These are phyloP conservation scores for Microtus pennsylvanicus DNA, from an alignment of 2,113 vertebrate genomes.

Conservation along the genomic window DNA sequence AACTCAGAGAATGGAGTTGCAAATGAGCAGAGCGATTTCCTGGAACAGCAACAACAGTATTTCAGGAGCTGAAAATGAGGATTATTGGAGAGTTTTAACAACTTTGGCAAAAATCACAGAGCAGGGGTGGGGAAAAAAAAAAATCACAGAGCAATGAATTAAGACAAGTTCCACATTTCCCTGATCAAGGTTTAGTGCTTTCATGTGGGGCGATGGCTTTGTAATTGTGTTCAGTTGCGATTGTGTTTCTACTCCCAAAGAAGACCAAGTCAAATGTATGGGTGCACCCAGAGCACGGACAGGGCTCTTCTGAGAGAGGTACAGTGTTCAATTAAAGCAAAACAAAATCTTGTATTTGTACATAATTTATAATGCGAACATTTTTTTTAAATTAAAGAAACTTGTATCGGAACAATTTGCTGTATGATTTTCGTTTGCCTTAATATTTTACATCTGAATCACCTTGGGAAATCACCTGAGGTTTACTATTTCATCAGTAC, in stretches of 20 bases:
- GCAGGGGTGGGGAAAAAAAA: too few relatives aligned
- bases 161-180: background rate
- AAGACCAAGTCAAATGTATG: background rate
- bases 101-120: background rate
- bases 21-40: constrained; percentile 6
- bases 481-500: background rate
- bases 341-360: background rate
- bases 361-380: background rate
- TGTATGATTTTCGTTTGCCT: background rate
- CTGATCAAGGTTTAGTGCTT: background rate
- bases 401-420: background rate
- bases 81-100: background rate
- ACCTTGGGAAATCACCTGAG: background rate
- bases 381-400: constrained; percentile 30
- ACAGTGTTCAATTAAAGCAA: background rate
- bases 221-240: background rate
- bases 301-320: background rate
- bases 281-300: background rate
- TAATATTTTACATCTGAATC: background rate
- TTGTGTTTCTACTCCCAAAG: constrained; percentile 21
- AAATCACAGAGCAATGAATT: background rate
- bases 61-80: constrained; percentile 38
- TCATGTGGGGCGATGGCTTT: background rate
- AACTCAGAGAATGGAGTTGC: background rate
- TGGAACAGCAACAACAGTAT: background rate